Evolutionary conservation across 2,797 vertebrate genomes (phyloP), one percentile per base, ranked within the genome.

Genomic region (Anomalospiza imberbis): DNA sequence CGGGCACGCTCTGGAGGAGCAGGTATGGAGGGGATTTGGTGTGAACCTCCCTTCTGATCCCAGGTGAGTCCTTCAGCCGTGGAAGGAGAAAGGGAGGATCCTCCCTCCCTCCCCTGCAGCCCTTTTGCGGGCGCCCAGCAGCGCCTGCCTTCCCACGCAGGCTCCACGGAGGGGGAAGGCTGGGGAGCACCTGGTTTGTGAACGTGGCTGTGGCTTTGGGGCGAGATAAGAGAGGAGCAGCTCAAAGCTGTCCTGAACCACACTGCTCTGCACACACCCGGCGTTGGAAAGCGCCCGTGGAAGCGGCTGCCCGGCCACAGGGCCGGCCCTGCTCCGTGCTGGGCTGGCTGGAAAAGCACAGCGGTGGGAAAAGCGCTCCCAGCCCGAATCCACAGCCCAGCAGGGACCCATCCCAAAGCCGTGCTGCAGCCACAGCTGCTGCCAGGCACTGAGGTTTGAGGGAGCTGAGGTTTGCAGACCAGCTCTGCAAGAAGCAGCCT

Each of bases 101-200:
- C 93, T 93, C 91, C 94, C 57, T 61, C 32, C 66, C 55, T 94
- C 7, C 68, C 93, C 83, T 88, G 85, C 65, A 31, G 96, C 48
- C 34, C 0, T 83, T 85, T 70, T 80, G 90, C 21, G 68, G 93
- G 78, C 9, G 0, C 73, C 78, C 28, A 3, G 83, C 84, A 93
- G 89, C 53, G 71, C 91, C 93, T 89, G 88, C 61, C 96, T 95
- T 93, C 96, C 95, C 95, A 96, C 92, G 89, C 95, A 88, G 96
- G 95, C 96, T 96, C 94, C 96, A 95, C 4, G 42, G 57, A 85
- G 94, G 81, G 92, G 95, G 79, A 63, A 93, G 89, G 92, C 10
- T 50, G 88, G 51, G 91, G 71, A 93, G 92, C 87, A 87, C 81
- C 94, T 80, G 94, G 63, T 76, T 82, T 85, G 87, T 47, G 95